Evolutionary conservation across 2,888 invertebrate species (phyloP).

Genomic region (Drosophila suboccidentalis): DNA sequence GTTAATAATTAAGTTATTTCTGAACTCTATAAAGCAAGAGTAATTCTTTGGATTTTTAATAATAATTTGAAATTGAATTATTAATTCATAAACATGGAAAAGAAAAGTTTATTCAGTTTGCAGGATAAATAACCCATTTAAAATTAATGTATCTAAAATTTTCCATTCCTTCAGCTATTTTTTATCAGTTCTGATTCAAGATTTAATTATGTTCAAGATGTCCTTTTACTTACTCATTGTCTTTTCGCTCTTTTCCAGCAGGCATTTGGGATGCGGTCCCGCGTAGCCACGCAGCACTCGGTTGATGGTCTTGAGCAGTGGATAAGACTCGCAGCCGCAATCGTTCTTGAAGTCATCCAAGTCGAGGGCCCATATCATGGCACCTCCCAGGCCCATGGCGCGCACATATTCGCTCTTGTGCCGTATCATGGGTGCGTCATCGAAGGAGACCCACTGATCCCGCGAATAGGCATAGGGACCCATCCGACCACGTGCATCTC

Average conservation of each 20-base stretch:
- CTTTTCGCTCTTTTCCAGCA: slow-evolving; percentile 85
- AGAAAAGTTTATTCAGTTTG: no score
- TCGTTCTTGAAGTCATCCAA: slow-evolving; percentile 94
- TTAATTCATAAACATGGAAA: no score
- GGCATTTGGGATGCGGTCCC: slow-evolving; percentile 89
- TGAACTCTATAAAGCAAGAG: no score
- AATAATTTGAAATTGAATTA: no score
- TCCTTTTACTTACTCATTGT: slow-evolving; percentile 83
- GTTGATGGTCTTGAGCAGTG: slow-evolving; percentile 92
- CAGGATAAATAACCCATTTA: no score
- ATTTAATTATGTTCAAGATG: no score
- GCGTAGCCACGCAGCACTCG: slow-evolving; percentile 90
- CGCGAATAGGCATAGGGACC: slow-evolving; percentile 93
- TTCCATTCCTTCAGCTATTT: no score
- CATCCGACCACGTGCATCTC: slow-evolving; percentile 92
- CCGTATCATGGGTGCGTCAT: slow-evolving; percentile 93
- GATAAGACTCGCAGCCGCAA: slow-evolving; percentile 93
- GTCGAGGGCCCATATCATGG: slow-evolving; percentile 96
- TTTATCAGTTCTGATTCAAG: no score
- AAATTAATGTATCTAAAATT: no score
- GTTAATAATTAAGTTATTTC: no score
- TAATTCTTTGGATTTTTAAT: no score
- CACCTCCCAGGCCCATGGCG: slow-evolving; percentile 92
- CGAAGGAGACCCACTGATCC: slow-evolving; percentile 98
- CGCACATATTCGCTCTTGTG: slow-evolving; percentile 94